Evolutionary conservation across 1,140 invertebrate species (phyloP).

Genomic region (Brachystomella parvula): DNA sequence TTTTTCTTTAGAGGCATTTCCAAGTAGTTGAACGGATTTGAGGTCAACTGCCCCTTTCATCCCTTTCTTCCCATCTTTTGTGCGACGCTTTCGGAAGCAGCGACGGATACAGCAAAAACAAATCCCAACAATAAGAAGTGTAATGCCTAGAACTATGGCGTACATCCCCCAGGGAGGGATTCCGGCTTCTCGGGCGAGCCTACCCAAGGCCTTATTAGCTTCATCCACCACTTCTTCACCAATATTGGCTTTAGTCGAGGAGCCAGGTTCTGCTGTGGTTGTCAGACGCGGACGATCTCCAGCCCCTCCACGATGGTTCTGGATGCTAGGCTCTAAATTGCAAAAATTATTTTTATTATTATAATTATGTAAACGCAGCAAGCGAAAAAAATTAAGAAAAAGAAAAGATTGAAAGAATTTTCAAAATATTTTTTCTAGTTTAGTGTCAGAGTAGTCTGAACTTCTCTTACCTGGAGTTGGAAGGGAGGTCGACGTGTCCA

Average conservation of each 20-base stretch:
- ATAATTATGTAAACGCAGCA: no score
- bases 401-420: not conserved
- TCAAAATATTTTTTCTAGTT: not conserved
- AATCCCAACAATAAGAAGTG: conserved; percentile 71
- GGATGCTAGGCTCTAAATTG: not conserved
- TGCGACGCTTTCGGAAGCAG: conserved; percentile 86
- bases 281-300: not conserved
- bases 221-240: conserved; percentile 41
- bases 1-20: conserved; percentile 96
- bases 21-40: conserved; percentile 89
- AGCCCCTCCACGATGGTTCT: not conserved
- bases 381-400: no score
- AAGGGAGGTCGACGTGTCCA: not conserved
- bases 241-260: conserved; percentile 32
- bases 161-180: conserved; percentile 64
- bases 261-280: conserved; percentile 15
- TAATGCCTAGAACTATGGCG: conserved; percentile 63
- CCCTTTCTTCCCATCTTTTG: conserved; percentile 93
- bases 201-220: conserved; percentile 46
- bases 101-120: conserved; percentile 89
- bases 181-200: conserved; percentile 54
- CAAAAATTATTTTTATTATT: not conserved
- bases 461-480: not conserved
- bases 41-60: conserved; percentile 89
- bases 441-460: not conserved